Conservation (phyloP, 1,140 invertebrate genomes). For the Drosophila jambulina region DNA sequence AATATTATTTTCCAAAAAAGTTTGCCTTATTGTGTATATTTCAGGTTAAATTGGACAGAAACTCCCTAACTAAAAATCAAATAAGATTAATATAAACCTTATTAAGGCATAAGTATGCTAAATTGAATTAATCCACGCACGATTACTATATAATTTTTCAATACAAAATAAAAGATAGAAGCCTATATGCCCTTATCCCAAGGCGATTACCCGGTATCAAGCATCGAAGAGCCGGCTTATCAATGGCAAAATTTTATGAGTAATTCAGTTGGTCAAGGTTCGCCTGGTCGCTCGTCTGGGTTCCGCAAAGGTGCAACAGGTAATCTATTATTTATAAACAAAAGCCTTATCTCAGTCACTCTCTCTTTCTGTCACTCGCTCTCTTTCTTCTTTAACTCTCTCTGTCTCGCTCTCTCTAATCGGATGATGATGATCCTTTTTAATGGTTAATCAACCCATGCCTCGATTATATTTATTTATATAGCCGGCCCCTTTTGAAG, state of each 20-base stretch:
- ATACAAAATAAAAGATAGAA: not conserved
- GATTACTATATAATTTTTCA: not conserved
- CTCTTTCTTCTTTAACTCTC: not conserved
- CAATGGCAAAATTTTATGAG: conserved; percentile 67
- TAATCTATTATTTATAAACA: conserved; percentile 78
- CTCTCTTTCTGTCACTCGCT: not conserved
- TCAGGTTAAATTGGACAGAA: too few relatives aligned
- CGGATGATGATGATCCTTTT: conserved; percentile 58
- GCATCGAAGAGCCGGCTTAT: conserved; percentile 51
- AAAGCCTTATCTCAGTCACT: conserved; percentile 53
- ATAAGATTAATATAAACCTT: not conserved
- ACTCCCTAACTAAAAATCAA: not conserved
- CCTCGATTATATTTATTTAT: conserved; percentile 61
- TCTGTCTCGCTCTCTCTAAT: not conserved
- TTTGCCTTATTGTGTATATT: too few relatives aligned
- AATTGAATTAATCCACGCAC: conserved; percentile 1
- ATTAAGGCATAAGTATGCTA: not conserved
- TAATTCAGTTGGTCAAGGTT: conserved; percentile 80
- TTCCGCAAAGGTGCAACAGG: conserved; percentile 76
- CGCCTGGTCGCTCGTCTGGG: conserved; percentile 67
- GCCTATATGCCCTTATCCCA: conserved; percentile 23
- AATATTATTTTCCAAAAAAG: not conserved
- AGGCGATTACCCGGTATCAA: conserved; percentile 26
- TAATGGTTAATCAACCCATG: conserved; percentile 73
- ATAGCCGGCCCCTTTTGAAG: conserved; percentile 60